Evolutionary conservation across 2,888 invertebrate species (phyloP), one percentile per base, ranked within the genome.

Genomic region (Smittia aterrima): DNA sequence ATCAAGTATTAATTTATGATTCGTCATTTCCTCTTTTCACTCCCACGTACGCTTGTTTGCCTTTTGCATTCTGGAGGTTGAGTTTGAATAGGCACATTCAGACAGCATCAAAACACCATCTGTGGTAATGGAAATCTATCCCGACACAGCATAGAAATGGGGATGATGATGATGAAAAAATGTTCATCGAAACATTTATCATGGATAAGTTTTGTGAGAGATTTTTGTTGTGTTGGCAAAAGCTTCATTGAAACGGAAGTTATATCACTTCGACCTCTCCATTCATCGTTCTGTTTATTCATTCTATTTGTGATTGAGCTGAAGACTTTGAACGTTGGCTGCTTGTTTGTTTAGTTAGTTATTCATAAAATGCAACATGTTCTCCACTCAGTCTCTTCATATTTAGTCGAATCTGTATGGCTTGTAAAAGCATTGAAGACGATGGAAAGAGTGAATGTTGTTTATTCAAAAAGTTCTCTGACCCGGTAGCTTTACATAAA

Each of bases 1-100:
- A 47, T 47, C 47, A 58, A 58, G 58, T 58, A 58, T 58, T 58
- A 58, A 58, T 58, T 58, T 58, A 58, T 58, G 58, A 58, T 58
- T 58, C 22, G 18, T 58, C 58, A 58, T 58, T 58, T 58, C 22
- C 58, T 7, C 32, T 32, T 9, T 32, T 9, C 3, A 3, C 9
- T 9, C 32, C 32, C 3, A 4, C 3, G 6, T 47, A 9, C 4
- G 4, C 11, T 18, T 4, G 6, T 47, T 47, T 2, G 7, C 53
- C 3, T 47, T 18, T 16, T 47, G 53, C 32, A 32, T 9, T 32
- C 32, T 9, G 32, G 32, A 32, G 32, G 32, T 32, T 32, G 32
- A 32, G 32, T 3, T 32, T 32, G 32, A 32, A 32, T 32, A 32
- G 32, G 32, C 32, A 32, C 32, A 32, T 32, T 6, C 32, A 32